Evolutionary conservation across 64 coral and sea anemone genomes (phyloP).

Genomic region (Porites australiensis): DNA sequence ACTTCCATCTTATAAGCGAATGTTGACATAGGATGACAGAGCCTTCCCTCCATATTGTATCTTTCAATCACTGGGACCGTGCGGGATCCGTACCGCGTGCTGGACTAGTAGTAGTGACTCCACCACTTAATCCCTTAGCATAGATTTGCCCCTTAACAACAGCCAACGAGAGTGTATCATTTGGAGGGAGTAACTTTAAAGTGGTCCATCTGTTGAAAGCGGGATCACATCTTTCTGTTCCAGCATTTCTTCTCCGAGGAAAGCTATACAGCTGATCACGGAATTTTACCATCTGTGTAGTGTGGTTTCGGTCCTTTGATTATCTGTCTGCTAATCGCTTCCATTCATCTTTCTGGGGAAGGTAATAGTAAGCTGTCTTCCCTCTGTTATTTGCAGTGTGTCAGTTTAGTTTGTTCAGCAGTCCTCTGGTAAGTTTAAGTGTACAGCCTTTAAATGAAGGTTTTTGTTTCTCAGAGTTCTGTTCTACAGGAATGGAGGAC

Average conservation of each 20-base stretch:
- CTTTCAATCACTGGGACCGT: no score
- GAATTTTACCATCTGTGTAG: not conserved
- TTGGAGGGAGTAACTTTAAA: not conserved
- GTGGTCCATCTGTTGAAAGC: not conserved
- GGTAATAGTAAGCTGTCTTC: not conserved
- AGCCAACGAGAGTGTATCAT: not conserved
- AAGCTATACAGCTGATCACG: not conserved
- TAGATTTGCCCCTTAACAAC: not conserved
- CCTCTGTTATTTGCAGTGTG: not conserved
- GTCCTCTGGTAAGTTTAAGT: not conserved
- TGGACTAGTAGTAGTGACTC: no score
- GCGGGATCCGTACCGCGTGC: no score
- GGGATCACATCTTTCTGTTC: not conserved
- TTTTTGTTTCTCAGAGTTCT: not conserved
- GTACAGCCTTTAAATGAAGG: not conserved
- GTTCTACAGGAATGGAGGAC: not conserved
- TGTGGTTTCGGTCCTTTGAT: not conserved
- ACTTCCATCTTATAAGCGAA: no score
- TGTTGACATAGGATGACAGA: no score
- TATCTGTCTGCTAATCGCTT: not conserved
- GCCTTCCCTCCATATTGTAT: no score
- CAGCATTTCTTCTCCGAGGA: accelerated
- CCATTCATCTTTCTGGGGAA: not conserved
- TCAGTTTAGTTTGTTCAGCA: not conserved
- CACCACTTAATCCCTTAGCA: not conserved